Evolutionary conservation across 2,113 vertebrate genomes (phyloP).

Genomic region (Nothobranchius furzeri): DNA sequence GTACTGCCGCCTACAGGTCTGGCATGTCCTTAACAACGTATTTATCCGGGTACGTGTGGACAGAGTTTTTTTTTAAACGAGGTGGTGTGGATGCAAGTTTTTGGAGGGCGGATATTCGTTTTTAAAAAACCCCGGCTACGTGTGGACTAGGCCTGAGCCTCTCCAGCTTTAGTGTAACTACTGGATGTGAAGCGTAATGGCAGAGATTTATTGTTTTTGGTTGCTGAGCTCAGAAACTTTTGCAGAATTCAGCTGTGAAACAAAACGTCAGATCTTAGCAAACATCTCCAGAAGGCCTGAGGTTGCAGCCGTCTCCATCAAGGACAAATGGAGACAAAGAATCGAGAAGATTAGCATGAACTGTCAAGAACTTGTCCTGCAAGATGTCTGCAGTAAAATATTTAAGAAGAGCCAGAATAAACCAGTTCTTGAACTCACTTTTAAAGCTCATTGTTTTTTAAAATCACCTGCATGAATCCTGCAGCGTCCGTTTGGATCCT

Average conservation of each 20-base stretch:
- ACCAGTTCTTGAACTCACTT: neutral
- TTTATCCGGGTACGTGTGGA: no score
- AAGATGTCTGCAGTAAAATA: conserved; percentile 7
- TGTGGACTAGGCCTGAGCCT: no score
- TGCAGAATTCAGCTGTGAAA: conserved; percentile 7
- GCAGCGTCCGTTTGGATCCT: conserved; percentile 27
- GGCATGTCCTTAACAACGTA: no score
- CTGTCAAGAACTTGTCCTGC: conserved; percentile 16
- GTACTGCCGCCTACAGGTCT: no score
- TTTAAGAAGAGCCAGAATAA: neutral
- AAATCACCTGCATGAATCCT: conserved; percentile 10
- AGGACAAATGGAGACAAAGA: conserved; percentile 46
- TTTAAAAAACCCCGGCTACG: no score
- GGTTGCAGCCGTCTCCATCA: conserved; percentile 48
- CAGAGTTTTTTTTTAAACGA: no score
- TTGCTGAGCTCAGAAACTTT: conserved; percentile 17
- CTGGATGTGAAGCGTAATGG: neutral
- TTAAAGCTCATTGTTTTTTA: conserved; percentile 19
- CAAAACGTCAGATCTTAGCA: conserved; percentile 20
- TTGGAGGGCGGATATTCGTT: no score
- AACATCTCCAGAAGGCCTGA: conserved; percentile 24
- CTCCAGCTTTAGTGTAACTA: no score
- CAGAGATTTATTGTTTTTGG: conserved; percentile 2
- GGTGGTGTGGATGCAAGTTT: no score
- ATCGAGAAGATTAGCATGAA: conserved; percentile 50